phyloP scores from a whole-genome alignment of 2,113 vertebrate species.

The Dascyllus trimaculatus region DNA sequence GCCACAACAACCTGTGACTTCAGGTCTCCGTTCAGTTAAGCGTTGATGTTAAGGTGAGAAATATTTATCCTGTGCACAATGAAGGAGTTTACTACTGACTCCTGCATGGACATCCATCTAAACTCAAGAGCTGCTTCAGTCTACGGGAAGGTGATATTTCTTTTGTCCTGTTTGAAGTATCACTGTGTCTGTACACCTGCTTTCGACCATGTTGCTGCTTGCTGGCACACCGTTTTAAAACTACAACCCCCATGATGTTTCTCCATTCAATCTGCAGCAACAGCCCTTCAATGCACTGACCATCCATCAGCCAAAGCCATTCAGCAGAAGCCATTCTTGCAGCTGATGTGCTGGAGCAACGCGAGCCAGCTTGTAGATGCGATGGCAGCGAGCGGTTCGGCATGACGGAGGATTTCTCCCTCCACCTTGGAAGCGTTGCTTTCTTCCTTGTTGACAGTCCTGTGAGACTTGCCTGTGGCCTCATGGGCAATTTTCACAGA shows the following conservation, averaged over 20 bases:
- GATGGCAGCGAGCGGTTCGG: not conserved
- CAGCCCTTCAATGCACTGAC: not conserved
- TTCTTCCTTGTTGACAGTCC: constrained; percentile 24
- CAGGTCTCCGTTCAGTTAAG: too few relatives aligned
- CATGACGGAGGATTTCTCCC: constrained; percentile 1
- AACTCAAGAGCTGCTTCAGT: too few relatives aligned
- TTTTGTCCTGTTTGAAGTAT: too few relatives aligned
- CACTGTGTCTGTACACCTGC: too few relatives aligned
- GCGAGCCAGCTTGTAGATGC: not conserved
- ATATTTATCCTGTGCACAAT: too few relatives aligned
- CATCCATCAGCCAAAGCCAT: too few relatives aligned
- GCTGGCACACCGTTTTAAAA: constrained; percentile 3
- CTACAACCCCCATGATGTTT: constrained; percentile 3
- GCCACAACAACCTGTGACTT: too few relatives aligned
- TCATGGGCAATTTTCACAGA: constrained; percentile 34
- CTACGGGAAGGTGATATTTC: too few relatives aligned
- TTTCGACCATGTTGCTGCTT: constrained; percentile 6
- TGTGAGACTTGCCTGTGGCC: constrained; percentile 22
- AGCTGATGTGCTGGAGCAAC: not conserved
- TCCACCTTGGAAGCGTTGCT: constrained; percentile 22
- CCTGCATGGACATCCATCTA: too few relatives aligned
- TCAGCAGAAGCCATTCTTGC: not conserved
- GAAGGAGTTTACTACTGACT: too few relatives aligned
- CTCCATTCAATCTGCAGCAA: constrained; percentile 5
- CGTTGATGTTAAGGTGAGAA: too few relatives aligned